Conservation (phyloP, 2,113 vertebrate species). For the Festucalex cinctus region DNA sequence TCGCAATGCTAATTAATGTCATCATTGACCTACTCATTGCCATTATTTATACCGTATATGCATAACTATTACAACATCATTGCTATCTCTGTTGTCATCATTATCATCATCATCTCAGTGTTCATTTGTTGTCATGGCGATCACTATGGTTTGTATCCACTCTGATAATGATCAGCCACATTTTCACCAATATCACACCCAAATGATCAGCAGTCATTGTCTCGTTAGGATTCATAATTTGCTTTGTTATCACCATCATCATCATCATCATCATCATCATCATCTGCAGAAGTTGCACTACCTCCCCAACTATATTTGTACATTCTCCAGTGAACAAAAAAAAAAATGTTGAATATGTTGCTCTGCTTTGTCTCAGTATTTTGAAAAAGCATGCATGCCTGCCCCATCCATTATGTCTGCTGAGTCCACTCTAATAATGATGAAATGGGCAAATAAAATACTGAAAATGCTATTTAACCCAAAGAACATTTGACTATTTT, state of each 20-base stretch:
- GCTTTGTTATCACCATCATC: neutral
- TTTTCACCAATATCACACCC: neutral
- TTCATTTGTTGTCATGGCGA: neutral
- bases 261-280: too few species aligned
- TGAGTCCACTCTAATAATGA: slow-evolving; percentile 11
- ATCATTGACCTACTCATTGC: neutral
- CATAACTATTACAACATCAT: neutral
- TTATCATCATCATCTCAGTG: slow-evolving; percentile 1
- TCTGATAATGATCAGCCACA: neutral
- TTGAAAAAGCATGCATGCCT: neutral
- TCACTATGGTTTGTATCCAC: neutral
- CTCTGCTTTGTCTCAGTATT: neutral
- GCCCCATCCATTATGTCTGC: neutral
- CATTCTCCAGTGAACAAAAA: neutral
- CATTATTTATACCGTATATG: neutral
- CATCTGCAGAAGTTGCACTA: neutral
- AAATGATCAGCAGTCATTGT: neutral
- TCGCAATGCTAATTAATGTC: neutral
- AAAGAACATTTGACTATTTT: slow-evolving; percentile 41
- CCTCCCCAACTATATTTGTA: neutral
- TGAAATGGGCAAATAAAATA: neutral
- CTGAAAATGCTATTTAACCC: slow-evolving; percentile 32
- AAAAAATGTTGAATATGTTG: neutral
- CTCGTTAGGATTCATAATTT: neutral
- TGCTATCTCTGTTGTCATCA: neutral